phyloP scores from a whole-genome alignment of 2,113 vertebrate species.

The Vulpes vulpes region DNA sequence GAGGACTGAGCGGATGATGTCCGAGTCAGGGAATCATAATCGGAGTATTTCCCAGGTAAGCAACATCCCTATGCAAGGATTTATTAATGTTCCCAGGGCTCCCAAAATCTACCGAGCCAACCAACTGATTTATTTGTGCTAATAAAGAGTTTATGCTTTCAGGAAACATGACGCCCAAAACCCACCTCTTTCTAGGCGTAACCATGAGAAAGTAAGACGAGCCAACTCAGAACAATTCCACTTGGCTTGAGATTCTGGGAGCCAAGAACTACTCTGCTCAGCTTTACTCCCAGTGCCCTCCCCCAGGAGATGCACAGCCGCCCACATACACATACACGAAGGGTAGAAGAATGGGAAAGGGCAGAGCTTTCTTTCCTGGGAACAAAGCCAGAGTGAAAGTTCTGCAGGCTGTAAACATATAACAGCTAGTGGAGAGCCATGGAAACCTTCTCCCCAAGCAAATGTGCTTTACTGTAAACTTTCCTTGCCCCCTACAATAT shows the following conservation, averaged over 20 bases:
- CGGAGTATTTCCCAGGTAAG: background rate
- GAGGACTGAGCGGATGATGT: background rate
- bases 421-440: constrained; percentile 57
- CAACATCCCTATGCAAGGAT: background rate
- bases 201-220: constrained; percentile 57
- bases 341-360: constrained; percentile 54
- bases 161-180: background rate
- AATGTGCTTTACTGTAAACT: constrained; percentile 62
- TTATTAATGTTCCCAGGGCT: background rate
- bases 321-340: constrained; percentile 27
- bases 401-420: constrained; percentile 64
- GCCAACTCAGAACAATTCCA: constrained; percentile 51
- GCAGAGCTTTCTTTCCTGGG: constrained; percentile 64
- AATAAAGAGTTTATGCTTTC: constrained; percentile 38
- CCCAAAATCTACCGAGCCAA: background rate
- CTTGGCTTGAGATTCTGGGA: constrained; percentile 50
- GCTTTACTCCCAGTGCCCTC: background rate
- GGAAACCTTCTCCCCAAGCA: constrained; percentile 68
- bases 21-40: background rate
- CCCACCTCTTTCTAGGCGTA: constrained; percentile 25
- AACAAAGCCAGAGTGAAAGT: constrained; percentile 78
- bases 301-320: background rate
- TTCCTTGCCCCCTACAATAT: constrained; percentile 50
- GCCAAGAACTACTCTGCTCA: background rate
- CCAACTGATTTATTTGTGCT: constrained; percentile 28